These are phyloP conservation scores for Mythimna loreyi DNA, from an alignment of 2,888 invertebrate genomes.

Conservation along the genomic window DNA sequence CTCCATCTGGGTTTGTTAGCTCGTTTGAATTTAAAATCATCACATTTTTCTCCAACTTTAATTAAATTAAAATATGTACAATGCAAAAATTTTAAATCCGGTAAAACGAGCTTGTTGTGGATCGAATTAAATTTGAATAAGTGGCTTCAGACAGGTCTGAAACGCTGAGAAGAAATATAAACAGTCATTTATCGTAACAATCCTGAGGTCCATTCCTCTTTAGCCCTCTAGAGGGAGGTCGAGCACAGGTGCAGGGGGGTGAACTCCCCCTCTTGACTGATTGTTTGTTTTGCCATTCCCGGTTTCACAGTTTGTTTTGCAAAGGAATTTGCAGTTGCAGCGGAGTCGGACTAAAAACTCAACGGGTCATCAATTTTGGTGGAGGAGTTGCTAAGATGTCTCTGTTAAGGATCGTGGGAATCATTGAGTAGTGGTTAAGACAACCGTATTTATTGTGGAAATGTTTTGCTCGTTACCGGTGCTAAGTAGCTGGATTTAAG, in stretches of 20 bases:
- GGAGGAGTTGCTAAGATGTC: constrained; percentile 56
- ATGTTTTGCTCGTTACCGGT: constrained; percentile 33
- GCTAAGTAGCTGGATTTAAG: constrained; percentile 26
- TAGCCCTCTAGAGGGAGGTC: constrained; percentile 62
- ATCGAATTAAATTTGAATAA: constrained; percentile 83
- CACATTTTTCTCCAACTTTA: constrained; percentile 58
- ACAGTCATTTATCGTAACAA: constrained; percentile 85
- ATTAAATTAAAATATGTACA: constrained; percentile 63
- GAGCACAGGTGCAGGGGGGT: constrained; percentile 80
- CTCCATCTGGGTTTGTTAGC: constrained; percentile 55
- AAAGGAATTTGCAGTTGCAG: constrained; percentile 77
- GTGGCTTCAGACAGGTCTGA: constrained; percentile 77
- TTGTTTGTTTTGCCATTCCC: constrained; percentile 81
- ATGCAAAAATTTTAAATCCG: constrained; percentile 65
- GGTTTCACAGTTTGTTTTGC: constrained; percentile 76
- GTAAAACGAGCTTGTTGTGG: constrained; percentile 60
- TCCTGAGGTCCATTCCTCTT: constrained; percentile 77
- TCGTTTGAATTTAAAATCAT: constrained; percentile 65
- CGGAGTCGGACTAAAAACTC: constrained; percentile 65
- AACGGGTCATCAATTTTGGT: constrained; percentile 62
- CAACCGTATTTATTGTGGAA: constrained; percentile 19
- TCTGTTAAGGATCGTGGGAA: constrained; percentile 51
- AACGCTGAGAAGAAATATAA: constrained; percentile 81
- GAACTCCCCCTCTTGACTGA: constrained; percentile 78
- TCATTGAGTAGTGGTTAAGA: constrained; percentile 25